Evolutionary conservation across 1,140 invertebrate genomes (phyloP), one percentile per base, ranked within the genome.

Genomic region (Lasioglossum baleicum): DNA sequence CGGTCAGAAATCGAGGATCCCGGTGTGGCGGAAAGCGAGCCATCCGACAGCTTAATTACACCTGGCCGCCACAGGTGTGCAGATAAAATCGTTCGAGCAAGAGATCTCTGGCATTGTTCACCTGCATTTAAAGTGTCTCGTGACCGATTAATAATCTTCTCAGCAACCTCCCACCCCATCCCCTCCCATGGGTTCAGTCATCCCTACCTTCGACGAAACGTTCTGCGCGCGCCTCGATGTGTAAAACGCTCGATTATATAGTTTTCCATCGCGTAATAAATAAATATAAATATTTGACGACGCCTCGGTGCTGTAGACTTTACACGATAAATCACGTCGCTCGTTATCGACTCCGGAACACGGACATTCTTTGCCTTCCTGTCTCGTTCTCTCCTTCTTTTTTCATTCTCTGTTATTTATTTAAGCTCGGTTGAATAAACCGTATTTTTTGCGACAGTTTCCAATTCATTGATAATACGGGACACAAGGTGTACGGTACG

Each of bases 51-150:
- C 75, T 77, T 77, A 77, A 77, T 77, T 77, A 77, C 65, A 44
- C 31, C 61, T 68, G n/a, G 4, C 17, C 13, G 58, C 75, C 44
- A 71, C 56, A 77, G 68, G 67, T 77, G 75, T 42, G 15, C 58
- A 31, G 58, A 77, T 77, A 77, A 58, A 77, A 77, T 77, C 63
- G 71, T 77, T 71, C 68, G 67, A 77, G 58, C 67, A 31, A 51
- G 35, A 63, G 44, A 35, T n/a, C 31, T 56, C 61, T 63, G 63
- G 63, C 75, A 77, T 71, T 77, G 68, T 77, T 63, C 61, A 68
- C 42, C 70, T 51, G 35, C 40, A 70, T 71, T 71, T 71, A 71
- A 71, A 48, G 61, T 56, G 31, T 77, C 51, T 53, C 58, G 42
- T n/a, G 26, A 6, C 26, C 40, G 58, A 77, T 77, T 77, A 77